These are phyloP conservation scores for Sebastes diaconus DNA, from an alignment of 2,797 vertebrate species.

Conservation along the genomic window DNA sequence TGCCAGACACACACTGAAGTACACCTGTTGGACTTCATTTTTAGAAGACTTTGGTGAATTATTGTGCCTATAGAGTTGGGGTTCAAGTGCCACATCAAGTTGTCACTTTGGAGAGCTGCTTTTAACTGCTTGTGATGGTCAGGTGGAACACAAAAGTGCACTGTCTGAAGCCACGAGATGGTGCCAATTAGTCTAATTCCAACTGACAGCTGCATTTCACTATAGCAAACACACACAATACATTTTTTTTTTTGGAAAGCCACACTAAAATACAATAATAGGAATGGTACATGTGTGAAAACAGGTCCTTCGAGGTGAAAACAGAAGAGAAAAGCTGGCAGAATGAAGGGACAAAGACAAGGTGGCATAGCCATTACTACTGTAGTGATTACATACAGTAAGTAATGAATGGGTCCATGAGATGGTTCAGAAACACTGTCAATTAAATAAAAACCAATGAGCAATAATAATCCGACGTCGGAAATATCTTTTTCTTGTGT, in stretches of 20 bases:
- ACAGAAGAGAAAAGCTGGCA: slow-evolving; percentile 5
- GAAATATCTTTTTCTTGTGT: neutral
- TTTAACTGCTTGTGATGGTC: neutral
- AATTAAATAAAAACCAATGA: neutral
- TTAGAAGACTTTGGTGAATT: neutral
- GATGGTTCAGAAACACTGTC: neutral
- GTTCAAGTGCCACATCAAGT: neutral
- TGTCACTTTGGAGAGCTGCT: neutral
- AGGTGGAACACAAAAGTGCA: neutral
- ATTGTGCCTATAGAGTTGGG: neutral
- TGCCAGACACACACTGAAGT: neutral
- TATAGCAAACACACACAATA: neutral
- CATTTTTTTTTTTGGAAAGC: neutral
- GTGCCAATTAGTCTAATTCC: slow-evolving; percentile 5
- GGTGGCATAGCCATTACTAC: neutral
- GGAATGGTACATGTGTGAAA: slow-evolving; percentile 43
- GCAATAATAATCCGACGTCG: neutral
- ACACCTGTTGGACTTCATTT: neutral
- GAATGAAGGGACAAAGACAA: neutral
- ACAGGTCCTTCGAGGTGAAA: slow-evolving; percentile 59
- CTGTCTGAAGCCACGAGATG: slow-evolving; percentile 39
- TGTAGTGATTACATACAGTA: neutral
- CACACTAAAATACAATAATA: slow-evolving; percentile 1
- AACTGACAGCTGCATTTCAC: neutral
- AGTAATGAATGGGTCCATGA: neutral